Evolutionary conservation across 2,797 vertebrate species (phyloP).

Genomic region (Poliocrania exsul): DNA sequence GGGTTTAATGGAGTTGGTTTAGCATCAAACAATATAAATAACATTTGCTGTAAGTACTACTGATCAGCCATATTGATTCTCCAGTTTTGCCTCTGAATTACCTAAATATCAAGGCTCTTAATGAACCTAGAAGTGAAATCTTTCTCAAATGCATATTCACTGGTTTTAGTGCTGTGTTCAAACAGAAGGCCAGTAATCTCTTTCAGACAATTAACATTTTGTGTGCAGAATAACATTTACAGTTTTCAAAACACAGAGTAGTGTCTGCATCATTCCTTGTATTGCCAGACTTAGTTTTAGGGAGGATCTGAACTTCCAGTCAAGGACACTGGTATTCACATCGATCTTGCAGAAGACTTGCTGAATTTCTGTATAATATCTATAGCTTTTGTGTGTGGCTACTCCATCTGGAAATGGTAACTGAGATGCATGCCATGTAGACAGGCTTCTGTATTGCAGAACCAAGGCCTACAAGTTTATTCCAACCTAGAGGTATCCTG

Average conservation of each 20-base stretch:
- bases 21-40: background rate
- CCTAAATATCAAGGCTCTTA: background rate
- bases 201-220: background rate
- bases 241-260: background rate
- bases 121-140: background rate
- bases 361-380: background rate
- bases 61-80: background rate
- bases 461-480: background rate
- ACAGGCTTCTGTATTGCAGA: background rate
- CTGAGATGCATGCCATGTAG: accelerated
- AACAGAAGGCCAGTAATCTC: background rate
- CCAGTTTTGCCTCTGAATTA: background rate
- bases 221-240: background rate
- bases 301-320: background rate
- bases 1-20: background rate
- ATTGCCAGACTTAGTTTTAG: background rate
- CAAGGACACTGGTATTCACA: background rate
- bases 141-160: background rate
- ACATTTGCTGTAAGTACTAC: background rate
- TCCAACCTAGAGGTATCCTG: background rate
- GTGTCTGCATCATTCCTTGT: background rate
- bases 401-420: background rate
- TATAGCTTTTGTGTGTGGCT: background rate
- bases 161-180: background rate
- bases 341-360: background rate